Base-by-base conservation (phyloP, 2,113 vertebrate genomes). In the Limanda limanda region DNA sequence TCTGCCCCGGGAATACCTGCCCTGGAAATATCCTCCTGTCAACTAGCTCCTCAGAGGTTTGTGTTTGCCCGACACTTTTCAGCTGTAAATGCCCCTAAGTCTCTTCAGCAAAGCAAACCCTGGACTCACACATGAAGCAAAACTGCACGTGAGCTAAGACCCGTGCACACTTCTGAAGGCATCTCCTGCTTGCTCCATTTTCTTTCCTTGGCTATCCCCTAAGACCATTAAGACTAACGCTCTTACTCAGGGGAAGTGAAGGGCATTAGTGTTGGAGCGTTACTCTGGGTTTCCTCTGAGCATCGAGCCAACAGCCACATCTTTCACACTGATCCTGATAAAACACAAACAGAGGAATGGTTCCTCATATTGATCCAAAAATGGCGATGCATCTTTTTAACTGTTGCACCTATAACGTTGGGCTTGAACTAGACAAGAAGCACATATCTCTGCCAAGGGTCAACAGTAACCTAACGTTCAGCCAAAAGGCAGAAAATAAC, bases 211-310 rank as follows among this genome's bases (percentile, higher is more conserved):
- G 35, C 74, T 69, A 88, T 84, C 85, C 75, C 67, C 47, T 90
- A 82, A 81, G 84, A 87, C 88, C 71, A 86, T 89, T 87, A 92
- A 68, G 42, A 14, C 70, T 87, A 90, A 89, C 87, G 75, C 84
- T 78, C 84, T 93, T 91, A 89, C 74, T 85, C 21, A 71, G 69
- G 52, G 70, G 82, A 90, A 85, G 77, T 77, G 58, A 81, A 76
- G 61, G 58, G 57, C 68, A 88, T 83, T 84, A 76, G 57, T 35
- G 25, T 45, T 23, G 47, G 71, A 14, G 72, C 17, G 2, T 31
- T 35, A 58, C 42, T 69, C 11, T 3, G 45, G 23, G 48, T 73
- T 76, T 77, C 62, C 56, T 63, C 10, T 56, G 1, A 42, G 72
- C 23, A 18, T 65, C 24, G 2, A 40, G 55, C n/a, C 42, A 70